Percentiles rank a stretch among this genome's conserved stretches.
These are phyloP conservation scores for Pseudococcus viburni DNA, from an alignment of 2,888 invertebrate genomes.

Conservation along the genomic window DNA sequence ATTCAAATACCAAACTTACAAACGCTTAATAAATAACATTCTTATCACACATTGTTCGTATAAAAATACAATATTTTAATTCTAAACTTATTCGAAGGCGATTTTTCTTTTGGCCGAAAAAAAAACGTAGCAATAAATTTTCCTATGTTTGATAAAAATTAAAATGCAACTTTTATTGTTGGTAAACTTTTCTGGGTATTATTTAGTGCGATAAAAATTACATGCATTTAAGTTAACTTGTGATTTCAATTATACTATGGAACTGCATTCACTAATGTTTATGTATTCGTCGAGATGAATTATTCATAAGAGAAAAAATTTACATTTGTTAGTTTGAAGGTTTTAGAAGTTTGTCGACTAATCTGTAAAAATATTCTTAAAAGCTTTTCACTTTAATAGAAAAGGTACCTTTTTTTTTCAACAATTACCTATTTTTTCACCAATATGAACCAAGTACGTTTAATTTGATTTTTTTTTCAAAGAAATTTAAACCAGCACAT, in stretches of 20 bases:
- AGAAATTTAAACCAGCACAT: too few species aligned
- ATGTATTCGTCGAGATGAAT: slow-evolving; percentile 5
- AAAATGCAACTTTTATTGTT: neutral
- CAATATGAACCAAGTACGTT: too few species aligned
- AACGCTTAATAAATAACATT: neutral
- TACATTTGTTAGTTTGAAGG: slow-evolving; percentile 31
- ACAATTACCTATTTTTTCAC: neutral
- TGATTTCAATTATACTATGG: slow-evolving; percentile 26
- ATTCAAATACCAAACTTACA: too few species aligned
- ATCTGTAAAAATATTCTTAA: slow-evolving; percentile 31
- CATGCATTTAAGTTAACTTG: slow-evolving; percentile 19
- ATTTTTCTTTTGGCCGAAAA: neutral
- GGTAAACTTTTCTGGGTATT: slow-evolving; percentile 8
- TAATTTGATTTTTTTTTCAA: too few species aligned
- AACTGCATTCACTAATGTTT: slow-evolving; percentile 22
- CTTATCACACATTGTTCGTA: neutral
- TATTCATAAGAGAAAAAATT: slow-evolving; percentile 30
- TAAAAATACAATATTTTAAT: neutral
- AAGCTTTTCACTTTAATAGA: slow-evolving; percentile 27
- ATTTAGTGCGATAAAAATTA: slow-evolving; percentile 7
- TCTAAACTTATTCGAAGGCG: neutral
- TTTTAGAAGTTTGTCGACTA: slow-evolving; percentile 15
- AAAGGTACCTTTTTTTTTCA: neutral
- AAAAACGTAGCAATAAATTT: neutral
- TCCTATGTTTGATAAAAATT: neutral